Base-by-base conservation (phyloP, 2,797 vertebrate genomes). In the Myripristis jacobus region DNA sequence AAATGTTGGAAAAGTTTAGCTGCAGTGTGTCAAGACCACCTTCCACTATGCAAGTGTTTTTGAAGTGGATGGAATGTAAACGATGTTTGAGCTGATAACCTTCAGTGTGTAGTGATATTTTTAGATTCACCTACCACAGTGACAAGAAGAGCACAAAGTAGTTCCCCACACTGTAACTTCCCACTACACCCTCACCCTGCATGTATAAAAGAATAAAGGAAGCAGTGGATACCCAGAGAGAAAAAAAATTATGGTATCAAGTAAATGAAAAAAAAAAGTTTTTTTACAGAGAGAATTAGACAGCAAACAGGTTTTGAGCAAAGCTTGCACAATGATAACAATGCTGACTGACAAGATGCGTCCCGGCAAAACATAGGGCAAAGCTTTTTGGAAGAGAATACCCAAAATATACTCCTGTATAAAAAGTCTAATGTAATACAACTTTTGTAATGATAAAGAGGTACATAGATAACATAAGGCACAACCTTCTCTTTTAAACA, bases 361-460 rank as follows among this genome's bases (percentile, higher is more conserved):
- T 2, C n/a, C 44, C 44, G 2, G 19, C 19, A 47, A 6, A 47
- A 47, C n/a, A n/a, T 19, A 47, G n/a, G 16, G 9, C 3, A 7
- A 21, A 9, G n/a, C n/a, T 2, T 47, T 10, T 3, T 15, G n/a
- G n/a, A 44, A 44, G 7, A 47, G 8, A 47, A 47, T n/a, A n/a
- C 44, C n/a, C n/a, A 19, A 21, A n/a, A 47, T 47, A 21, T 2
- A 47, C 6, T 43, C 41, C 44, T 47, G 44, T 47, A 8, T 47
- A 47, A 47, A 47, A 19, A 47, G n/a, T 19, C 44, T 47, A 6
- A 11, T 9, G 44, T 47, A 18, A 27, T 18, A 25, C 50, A 25
- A 27, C 3, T 9, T 54, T 44, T 54, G 1, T 36, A 44, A 58
- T 56, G 7, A 47, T 41, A 68, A 58, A 79, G 29, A n/a, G 19